Evolutionary conservation across 2,888 invertebrate genomes (phyloP), one percentile per base, ranked within the genome.

Genomic region (Isotomurus palustris): DNA sequence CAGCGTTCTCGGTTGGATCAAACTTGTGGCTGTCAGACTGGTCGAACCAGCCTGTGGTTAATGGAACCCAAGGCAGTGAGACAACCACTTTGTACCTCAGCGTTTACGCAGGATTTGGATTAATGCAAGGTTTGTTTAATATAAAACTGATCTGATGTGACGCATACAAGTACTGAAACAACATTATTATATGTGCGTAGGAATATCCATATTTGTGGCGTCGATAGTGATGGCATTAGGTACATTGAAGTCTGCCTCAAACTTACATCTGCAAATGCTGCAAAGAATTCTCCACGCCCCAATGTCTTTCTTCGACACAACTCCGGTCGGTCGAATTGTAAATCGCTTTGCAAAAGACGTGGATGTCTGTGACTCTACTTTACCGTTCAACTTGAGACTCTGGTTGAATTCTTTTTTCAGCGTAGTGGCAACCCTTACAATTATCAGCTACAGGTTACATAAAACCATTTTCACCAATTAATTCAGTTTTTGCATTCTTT

Each of bases 101-200:
- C 52, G 88, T 92, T 17, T 93, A 92, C 75, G 91, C 89, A 63
- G 89, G 84, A 25, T 82, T 93, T 62, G 92, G 92, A 65, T 78
- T 87, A 65, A 88, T 87, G 58, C 92, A 92, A 85, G 90, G 91
- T 91, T 83, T 81, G 84, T 78, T 57, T 10, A 47, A 17, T 3
- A 35, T 44, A 6, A 44, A 17, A 10, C 22, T n/a, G n/a, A n/a
- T n/a, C n/a, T n/a, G n/a, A n/a, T 8, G 10, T 40, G 6, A 6
- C 10, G 6, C 10, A 40, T 40, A 6, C 17, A 32, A 17, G 40
- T 40, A 40, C 17, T 8, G 40, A 12, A 40, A 40, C 6, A 40
- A 40, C 40, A 14, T 40, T 40, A 43, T 43, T 8, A 22, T 24
- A 40, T 40, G 6, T 6, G 14, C 8, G 12, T 29, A 47, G 47